Percentiles rank a stretch among this genome's conserved stretches.
phyloP scores from a whole-genome alignment of 2,113 vertebrate genomes.

The Pangasianodon gigas region DNA sequence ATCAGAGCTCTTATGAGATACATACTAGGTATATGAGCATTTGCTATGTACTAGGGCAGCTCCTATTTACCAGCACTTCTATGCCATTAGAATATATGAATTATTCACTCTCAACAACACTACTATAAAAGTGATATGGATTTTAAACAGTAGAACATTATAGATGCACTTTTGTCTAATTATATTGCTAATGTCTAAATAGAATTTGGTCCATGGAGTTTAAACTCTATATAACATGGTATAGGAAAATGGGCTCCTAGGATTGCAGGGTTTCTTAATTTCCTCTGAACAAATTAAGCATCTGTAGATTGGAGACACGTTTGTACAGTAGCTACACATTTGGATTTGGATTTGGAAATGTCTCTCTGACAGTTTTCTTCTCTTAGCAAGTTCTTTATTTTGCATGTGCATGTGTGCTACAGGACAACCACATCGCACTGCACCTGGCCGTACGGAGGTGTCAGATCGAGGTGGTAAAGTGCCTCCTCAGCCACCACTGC shows the following conservation, averaged over 20 bases:
- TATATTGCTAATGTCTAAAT: background rate
- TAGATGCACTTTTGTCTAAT: background rate
- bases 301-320: background rate
- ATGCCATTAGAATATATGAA: background rate
- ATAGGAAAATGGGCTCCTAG: background rate
- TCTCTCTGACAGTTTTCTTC: background rate
- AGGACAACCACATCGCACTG: conserved; percentile 94
- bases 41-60: background rate
- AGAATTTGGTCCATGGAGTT: background rate
- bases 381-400: background rate
- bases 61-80: background rate
- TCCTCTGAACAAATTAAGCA: background rate
- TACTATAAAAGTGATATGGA: background rate
- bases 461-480: conserved; percentile 92
- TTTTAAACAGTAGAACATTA: background rate
- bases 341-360: background rate
- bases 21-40: background rate
- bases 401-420: conserved; percentile 56
- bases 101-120: background rate
- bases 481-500: conserved; percentile 81
- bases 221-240: background rate
- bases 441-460: conserved; percentile 93
- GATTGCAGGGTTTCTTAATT: background rate
- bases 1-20: background rate
- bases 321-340: background rate